Evolutionary conservation across 2,888 invertebrate genomes (phyloP).

Genomic region (Fabriciana adippe): DNA sequence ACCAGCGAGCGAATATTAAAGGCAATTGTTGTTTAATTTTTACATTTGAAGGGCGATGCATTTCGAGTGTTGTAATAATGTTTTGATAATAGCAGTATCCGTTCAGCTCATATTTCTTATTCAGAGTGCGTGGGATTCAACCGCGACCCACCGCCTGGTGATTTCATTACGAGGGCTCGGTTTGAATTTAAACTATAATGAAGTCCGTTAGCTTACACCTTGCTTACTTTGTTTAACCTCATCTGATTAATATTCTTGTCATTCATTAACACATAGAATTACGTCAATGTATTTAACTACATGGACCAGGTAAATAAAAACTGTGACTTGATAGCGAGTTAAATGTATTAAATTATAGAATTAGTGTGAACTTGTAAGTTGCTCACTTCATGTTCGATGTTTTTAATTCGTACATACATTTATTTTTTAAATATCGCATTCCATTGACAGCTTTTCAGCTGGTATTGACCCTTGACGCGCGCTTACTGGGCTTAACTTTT

Average conservation of each 20-base stretch:
- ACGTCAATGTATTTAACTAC: not conserved
- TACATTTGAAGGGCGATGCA: conserved; percentile 75
- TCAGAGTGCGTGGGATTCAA: conserved; percentile 77
- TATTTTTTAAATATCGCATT: conserved; percentile 16
- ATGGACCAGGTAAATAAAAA: not conserved
- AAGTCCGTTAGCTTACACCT: conserved; percentile 65
- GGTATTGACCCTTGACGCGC: conserved; percentile 68
- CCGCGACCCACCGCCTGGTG: conserved; percentile 41
- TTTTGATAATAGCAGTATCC: conserved; percentile 82
- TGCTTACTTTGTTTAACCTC: conserved; percentile 48
- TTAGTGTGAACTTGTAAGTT: not conserved
- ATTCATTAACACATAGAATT: not conserved
- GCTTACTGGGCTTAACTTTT: conserved; percentile 57
- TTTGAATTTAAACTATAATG: conserved; percentile 62
- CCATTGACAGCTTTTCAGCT: conserved; percentile 56
- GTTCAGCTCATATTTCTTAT: conserved; percentile 81
- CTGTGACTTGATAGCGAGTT: no score
- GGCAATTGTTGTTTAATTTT: conserved; percentile 83
- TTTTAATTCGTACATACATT: not conserved
- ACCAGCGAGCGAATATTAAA: conserved; percentile 78
- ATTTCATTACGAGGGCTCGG: conserved; percentile 55
- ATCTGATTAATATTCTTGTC: conserved; percentile 18
- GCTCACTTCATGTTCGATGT: not conserved
- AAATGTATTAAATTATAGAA: no score
- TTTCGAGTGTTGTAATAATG: conserved; percentile 82